Percentiles rank a stretch among this genome's conserved stretches.
These are phyloP conservation scores for Zaprionus bogoriensis DNA, from an alignment of 2,888 invertebrate species.

Conservation along the genomic window DNA sequence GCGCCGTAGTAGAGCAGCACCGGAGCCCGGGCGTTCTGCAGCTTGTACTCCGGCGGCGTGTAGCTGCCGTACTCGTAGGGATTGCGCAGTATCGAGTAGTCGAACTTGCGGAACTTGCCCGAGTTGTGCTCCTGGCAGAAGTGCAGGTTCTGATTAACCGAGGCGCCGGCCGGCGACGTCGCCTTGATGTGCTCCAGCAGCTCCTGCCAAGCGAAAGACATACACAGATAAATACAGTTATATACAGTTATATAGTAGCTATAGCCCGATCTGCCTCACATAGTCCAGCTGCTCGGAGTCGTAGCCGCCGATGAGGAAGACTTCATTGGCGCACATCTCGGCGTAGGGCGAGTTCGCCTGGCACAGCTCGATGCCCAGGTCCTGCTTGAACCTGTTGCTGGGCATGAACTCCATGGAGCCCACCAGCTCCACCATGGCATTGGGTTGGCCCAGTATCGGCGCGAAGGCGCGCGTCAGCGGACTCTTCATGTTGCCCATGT, in stretches of 20 bases:
- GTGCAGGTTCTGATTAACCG: constrained; percentile 81
- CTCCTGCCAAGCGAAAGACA: constrained; percentile 29
- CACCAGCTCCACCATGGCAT: constrained; percentile 69
- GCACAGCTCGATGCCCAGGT: constrained; percentile 84
- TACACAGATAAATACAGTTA: neutral
- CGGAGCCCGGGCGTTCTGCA: constrained; percentile 83
- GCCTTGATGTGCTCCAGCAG: constrained; percentile 78
- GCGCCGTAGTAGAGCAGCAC: constrained; percentile 84
- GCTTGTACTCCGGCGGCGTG: constrained; percentile 84
- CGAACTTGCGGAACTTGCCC: constrained; percentile 80
- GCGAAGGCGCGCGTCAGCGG: constrained; percentile 77
- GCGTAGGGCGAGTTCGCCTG: constrained; percentile 62
- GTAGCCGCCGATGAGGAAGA: constrained; percentile 85
- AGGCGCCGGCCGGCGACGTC: constrained; percentile 80
- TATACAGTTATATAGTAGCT: too few relatives aligned
- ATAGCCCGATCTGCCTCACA: constrained; percentile 74
- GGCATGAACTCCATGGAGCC: constrained; percentile 78
- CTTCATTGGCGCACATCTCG: constrained; percentile 86
- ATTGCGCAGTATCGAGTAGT: constrained; percentile 82
- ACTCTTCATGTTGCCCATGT: constrained; percentile 82
- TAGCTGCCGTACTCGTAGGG: constrained; percentile 82
- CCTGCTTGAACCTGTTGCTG: constrained; percentile 67
- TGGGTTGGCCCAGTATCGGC: constrained; percentile 69
- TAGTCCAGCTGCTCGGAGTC: constrained; percentile 83
- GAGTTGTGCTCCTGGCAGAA: constrained; percentile 80